Conservation (phyloP, 2,888 invertebrate genomes). For the Zele albiditarsus region DNA sequence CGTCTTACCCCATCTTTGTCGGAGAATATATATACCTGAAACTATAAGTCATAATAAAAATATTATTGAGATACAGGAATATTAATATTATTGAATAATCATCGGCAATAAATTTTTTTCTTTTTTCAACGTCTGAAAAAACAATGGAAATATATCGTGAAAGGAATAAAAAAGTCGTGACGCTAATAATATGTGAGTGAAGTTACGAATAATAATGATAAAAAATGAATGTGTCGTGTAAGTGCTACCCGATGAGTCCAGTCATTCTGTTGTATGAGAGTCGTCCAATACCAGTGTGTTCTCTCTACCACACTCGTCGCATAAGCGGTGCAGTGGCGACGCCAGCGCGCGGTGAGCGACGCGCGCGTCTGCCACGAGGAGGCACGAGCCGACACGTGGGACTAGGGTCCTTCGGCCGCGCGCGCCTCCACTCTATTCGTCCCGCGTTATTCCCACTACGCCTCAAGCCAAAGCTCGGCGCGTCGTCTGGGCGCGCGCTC, state of each 20-base stretch:
- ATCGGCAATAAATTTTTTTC: too few relatives aligned
- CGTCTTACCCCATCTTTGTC: background rate
- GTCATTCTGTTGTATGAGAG: background rate
- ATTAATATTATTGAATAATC: background rate
- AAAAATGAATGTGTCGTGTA: background rate
- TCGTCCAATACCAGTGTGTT: background rate
- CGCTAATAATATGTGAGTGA: background rate
- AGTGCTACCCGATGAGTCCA: background rate
- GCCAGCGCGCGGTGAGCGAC: slow-evolving; percentile 48
- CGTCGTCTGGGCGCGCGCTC: slow-evolving; percentile 55
- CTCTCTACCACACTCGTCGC: background rate
- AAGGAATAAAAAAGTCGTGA: background rate
- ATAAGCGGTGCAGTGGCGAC: slow-evolving; percentile 39
- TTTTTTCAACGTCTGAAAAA: too few relatives aligned
- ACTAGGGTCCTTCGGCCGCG: slow-evolving; percentile 52
- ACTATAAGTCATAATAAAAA: background rate
- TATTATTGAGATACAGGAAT: background rate
- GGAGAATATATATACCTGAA: background rate
- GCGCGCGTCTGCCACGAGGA: slow-evolving; percentile 62
- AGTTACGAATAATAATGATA: background rate
- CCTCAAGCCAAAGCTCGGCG: slow-evolving; percentile 42
- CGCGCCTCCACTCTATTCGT: slow-evolving; percentile 38
- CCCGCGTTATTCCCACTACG: slow-evolving; percentile 34
- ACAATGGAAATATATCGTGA: background rate
- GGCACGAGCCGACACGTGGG: slow-evolving; percentile 65